Evolutionary conservation across 2,888 invertebrate genomes (phyloP).

Genomic region (Emesis furor): DNA sequence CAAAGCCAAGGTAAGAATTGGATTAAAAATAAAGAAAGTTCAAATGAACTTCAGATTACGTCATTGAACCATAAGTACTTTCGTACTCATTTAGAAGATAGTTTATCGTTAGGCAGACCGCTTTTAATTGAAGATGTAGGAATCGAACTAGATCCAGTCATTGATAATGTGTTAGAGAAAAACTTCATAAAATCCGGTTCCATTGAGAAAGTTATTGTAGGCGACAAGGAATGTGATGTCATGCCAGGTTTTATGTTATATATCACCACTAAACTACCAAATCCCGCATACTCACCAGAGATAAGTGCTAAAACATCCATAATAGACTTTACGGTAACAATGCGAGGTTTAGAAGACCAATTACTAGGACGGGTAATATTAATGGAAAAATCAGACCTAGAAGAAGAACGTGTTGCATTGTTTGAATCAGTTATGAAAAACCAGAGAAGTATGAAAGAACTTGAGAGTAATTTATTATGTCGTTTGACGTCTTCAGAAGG

Average conservation of each 20-base stretch:
- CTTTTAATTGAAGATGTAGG: slow-evolving; percentile 98
- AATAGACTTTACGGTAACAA: slow-evolving; percentile 99
- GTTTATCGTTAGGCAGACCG: slow-evolving; percentile 97
- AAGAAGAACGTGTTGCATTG: slow-evolving; percentile 97
- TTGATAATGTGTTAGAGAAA: slow-evolving; percentile 99
- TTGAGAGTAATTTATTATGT: slow-evolving; percentile 97
- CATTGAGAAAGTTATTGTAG: slow-evolving; percentile 98
- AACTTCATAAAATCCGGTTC: slow-evolving; percentile 99
- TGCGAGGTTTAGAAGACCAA: slow-evolving; percentile 99
- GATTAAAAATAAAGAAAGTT: slow-evolving; percentile 98
- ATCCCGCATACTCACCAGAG: slow-evolving; percentile 99
- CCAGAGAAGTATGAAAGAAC: slow-evolving; percentile 98
- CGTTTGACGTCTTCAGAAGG: slow-evolving; percentile 98
- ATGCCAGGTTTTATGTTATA: slow-evolving; percentile 99
- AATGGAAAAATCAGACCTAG: slow-evolving; percentile 99
- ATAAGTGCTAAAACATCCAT: slow-evolving; percentile 99
- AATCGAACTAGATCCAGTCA: slow-evolving; percentile 98
- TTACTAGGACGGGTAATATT: slow-evolving; percentile 98
- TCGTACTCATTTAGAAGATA: slow-evolving; percentile 97
- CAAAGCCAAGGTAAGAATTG: slow-evolving; percentile 99
- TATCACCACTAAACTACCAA: slow-evolving; percentile 98
- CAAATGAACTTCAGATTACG: slow-evolving; percentile 98
- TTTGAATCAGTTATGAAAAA: slow-evolving; percentile 99
- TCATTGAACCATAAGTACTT: slow-evolving; percentile 99
- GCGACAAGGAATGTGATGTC: slow-evolving; percentile 99